These are phyloP conservation scores for Dorcus parallelipipedus DNA, from an alignment of 2,888 invertebrate species.

Conservation along the genomic window DNA sequence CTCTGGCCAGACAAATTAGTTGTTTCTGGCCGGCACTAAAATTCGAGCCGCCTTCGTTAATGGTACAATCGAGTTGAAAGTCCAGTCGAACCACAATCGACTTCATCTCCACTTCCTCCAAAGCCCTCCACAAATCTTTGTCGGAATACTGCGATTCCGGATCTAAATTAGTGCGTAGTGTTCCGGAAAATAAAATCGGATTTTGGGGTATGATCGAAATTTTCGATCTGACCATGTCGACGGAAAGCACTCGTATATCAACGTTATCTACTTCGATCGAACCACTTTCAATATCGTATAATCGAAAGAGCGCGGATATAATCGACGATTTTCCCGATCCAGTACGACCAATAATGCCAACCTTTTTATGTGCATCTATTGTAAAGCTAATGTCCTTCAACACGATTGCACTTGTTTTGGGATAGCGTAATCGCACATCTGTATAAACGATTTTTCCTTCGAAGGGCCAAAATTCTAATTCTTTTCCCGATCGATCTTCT, in stretches of 20 bases:
- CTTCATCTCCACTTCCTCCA: slow-evolving; percentile 77
- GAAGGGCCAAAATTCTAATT: slow-evolving; percentile 68
- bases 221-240: slow-evolving; percentile 70
- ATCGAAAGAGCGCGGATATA: slow-evolving; percentile 72
- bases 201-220: slow-evolving; percentile 84
- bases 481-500: slow-evolving; percentile 42
- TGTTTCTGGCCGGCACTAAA: slow-evolving; percentile 56
- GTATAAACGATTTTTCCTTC: slow-evolving; percentile 66
- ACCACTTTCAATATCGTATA: slow-evolving; percentile 70
- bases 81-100: slow-evolving; percentile 57
- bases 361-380: slow-evolving; percentile 65
- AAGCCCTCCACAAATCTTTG: slow-evolving; percentile 72
- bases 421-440: slow-evolving; percentile 68
- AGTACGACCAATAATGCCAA: slow-evolving; percentile 77
- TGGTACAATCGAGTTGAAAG: slow-evolving; percentile 62
- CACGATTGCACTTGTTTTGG: slow-evolving; percentile 65
- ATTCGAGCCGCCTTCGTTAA: slow-evolving; percentile 61
- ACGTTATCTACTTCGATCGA: slow-evolving; percentile 75
- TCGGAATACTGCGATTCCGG: slow-evolving; percentile 78
- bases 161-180: slow-evolving; percentile 82
- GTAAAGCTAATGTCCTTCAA: slow-evolving; percentile 65
- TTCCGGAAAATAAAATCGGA: slow-evolving; percentile 81
- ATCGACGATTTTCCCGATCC: slow-evolving; percentile 79
- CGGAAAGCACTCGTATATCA: slow-evolving; percentile 65
- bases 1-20: slow-evolving; percentile 65